These are phyloP conservation scores for Trileptium ribeirensis DNA, from an alignment of 2,888 invertebrate genomes.

Conservation along the genomic window DNA sequence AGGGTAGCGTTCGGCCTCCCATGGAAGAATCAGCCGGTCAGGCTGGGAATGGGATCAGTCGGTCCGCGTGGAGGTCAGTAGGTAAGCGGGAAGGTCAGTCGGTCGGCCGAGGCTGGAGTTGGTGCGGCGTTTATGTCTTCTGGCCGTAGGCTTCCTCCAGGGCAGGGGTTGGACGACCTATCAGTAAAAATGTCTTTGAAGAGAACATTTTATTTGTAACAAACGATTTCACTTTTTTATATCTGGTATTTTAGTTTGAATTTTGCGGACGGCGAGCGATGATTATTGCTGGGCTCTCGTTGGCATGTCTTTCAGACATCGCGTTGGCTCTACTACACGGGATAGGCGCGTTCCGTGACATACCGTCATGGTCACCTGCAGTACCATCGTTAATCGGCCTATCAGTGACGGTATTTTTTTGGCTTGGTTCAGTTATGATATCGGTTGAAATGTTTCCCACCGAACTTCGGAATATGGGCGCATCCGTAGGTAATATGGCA, in stretches of 20 bases:
- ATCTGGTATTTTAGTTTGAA: neutral
- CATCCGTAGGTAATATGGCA: neutral
- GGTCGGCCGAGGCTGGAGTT: too few species aligned
- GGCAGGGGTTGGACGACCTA: too few species aligned
- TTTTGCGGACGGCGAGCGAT: neutral
- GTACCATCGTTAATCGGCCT: slow-evolving; percentile 3
- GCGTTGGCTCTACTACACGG: neutral
- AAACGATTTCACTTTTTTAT: too few species aligned
- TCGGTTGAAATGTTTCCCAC: slow-evolving; percentile 14
- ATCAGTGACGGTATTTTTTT: neutral
- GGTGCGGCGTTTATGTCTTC: too few species aligned
- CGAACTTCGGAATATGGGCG: slow-evolving; percentile 11
- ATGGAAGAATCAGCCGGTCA: too few species aligned
- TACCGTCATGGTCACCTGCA: slow-evolving; percentile 10
- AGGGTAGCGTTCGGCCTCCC: too few species aligned
- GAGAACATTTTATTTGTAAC: too few species aligned
- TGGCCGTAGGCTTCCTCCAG: too few species aligned
- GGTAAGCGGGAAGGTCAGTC: too few species aligned
- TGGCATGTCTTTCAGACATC: neutral
- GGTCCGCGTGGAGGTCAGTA: too few species aligned
- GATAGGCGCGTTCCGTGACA: neutral
- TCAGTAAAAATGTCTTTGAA: too few species aligned
- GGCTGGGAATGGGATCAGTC: too few species aligned
- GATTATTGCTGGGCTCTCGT: neutral
- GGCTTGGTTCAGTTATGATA: slow-evolving; percentile 6